phyloP scores from a whole-genome alignment of 2,888 invertebrate species.

The Idaea dimidiata region DNA sequence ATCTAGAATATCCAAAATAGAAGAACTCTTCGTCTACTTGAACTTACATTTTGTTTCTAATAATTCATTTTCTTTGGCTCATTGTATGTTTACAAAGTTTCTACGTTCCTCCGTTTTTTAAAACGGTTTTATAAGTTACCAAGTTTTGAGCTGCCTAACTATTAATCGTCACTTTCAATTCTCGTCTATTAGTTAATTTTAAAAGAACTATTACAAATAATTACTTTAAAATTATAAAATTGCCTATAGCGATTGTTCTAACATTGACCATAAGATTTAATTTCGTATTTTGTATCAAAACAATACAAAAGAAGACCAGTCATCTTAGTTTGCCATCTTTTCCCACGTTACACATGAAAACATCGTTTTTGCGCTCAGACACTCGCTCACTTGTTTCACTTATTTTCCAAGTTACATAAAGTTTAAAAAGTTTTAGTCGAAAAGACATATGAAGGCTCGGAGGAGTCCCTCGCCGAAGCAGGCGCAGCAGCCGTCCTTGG shows the following conservation, averaged over 20 bases:
- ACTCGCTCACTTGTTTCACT: conserved; percentile 7
- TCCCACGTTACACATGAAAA: neutral
- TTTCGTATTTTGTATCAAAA: conserved; percentile 32
- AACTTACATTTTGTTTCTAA: neutral
- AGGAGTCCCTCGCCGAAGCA: conserved; percentile 75
- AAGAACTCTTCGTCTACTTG: neutral
- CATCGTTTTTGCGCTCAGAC: conserved; percentile 3
- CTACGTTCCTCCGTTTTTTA: neutral
- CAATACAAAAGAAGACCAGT: conserved; percentile 54
- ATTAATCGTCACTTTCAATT: neutral
- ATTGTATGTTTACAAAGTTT: neutral
- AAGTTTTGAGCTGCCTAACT: neutral
- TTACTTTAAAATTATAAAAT: neutral
- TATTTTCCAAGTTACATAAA: neutral
- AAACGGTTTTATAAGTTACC: neutral
- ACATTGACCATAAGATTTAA: neutral
- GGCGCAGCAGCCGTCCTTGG: conserved; percentile 69
- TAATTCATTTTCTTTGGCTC: neutral
- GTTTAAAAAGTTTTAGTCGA: conserved; percentile 59
- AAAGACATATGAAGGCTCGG: conserved; percentile 76
- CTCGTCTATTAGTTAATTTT: neutral
- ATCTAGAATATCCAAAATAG: neutral
- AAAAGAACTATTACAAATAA: neutral
- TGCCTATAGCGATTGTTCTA: neutral
- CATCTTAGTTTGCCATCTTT: conserved; percentile 5